Base-by-base conservation (phyloP, 2,113 vertebrate genomes). In the Dipodomys merriami region DNA sequence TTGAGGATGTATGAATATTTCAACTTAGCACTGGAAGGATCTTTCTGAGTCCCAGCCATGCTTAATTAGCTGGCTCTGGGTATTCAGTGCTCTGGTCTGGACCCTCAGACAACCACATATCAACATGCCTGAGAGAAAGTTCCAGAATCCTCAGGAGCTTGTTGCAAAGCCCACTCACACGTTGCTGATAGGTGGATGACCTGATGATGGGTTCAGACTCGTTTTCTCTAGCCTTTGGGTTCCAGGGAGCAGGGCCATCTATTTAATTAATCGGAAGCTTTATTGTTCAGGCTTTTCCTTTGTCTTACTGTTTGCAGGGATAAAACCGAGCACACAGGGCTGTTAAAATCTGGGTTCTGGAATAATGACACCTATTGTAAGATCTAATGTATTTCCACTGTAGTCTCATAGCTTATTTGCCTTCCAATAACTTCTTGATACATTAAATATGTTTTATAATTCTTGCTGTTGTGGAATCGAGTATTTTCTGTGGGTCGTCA, bases 1-100 rank as follows among this genome's bases (percentile, higher is more conserved):
- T 96, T 86, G 96, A 97, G 95, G 89, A 64, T 29, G 86, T 93
- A 94, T 97, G 96, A 94, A 95, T 95, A 95, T 97, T 98, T 90
- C 97, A 96, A 95, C 97, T 96, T 95, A 68, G 83, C 94, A 65
- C 95, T 97, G 91, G 91, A 22, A 85, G 95, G 94, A 87, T 96
- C 95, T 94, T 97, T 88, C 95, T 91, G 91, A 91, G 94, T 95
- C 93, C 94, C 95, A 92, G 97, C 97, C 96, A 76, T 86, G 91
- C 90, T 93, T 95, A 94, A 95, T 95, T 95, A 96, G 96, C 93
- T 94, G 97, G 94, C 96, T 80, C 49, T 91, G 97, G 96, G 94
- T 89, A 90, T 80, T 95, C 90, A 79, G 46, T 69, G 83, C 95
- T 95, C 89, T 91, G 25, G 44, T 0, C 76, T 62, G 79, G 65